These are phyloP conservation scores for Sisor rabdophorus DNA, from an alignment of 2,113 vertebrate genomes.

Conservation along the genomic window DNA sequence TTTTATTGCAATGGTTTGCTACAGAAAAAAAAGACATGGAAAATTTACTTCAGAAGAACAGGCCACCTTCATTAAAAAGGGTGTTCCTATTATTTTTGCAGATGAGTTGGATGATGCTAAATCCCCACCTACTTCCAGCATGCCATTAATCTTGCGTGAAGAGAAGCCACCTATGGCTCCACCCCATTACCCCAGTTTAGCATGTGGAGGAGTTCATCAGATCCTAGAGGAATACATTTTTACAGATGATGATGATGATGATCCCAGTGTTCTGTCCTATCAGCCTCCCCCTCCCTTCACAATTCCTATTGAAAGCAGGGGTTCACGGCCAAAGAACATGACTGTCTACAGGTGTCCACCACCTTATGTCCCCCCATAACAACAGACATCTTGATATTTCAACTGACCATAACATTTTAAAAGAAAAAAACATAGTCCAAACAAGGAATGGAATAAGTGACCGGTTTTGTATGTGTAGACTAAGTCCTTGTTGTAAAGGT, in stretches of 20 bases:
- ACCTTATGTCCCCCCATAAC: conserved; percentile 94
- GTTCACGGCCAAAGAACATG: conserved; percentile 97
- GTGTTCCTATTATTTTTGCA: conserved; percentile 94
- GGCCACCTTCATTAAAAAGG: conserved; percentile 97
- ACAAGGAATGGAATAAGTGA: conserved; percentile 55
- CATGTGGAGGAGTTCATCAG: conserved; percentile 89
- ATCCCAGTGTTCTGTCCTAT: conserved; percentile 91
- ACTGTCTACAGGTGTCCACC: conserved; percentile 94
- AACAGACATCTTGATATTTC: conserved; percentile 61
- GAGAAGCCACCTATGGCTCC: conserved; percentile 93
- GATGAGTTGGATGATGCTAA: conserved; percentile 95
- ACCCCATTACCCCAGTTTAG: conserved; percentile 89
- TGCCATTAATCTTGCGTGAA: conserved; percentile 94
- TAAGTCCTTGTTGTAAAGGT: conserved; percentile 21
- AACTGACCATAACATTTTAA: conserved; percentile 56
- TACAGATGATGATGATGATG: conserved; percentile 92
- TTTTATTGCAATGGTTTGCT: conserved; percentile 95
- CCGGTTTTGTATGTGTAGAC: conserved; percentile 5
- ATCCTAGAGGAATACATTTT: conserved; percentile 87
- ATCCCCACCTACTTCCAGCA: conserved; percentile 90
- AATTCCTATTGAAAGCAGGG: conserved; percentile 90
- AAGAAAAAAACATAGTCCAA: conserved; percentile 38
- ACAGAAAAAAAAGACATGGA: conserved; percentile 92
- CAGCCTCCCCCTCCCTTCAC: conserved; percentile 94
- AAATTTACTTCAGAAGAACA: conserved; percentile 95